phyloP scores from a whole-genome alignment of 1,140 invertebrate genomes.

The Musca vetustissima region DNA sequence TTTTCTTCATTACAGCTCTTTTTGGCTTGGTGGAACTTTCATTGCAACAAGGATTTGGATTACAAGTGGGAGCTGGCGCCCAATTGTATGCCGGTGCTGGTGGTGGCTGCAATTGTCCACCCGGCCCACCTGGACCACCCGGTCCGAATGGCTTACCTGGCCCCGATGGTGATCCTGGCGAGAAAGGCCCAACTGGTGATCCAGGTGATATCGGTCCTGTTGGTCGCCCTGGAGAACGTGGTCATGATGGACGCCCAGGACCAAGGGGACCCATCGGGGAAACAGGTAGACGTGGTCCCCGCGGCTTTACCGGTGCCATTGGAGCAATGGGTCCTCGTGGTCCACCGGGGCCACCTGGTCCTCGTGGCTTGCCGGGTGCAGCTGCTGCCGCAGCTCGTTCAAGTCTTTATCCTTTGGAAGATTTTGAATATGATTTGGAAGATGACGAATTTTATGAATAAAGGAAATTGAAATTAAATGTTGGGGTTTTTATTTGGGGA shows the following conservation, averaged over 20 bases:
- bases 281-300: background rate
- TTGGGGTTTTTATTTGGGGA: too few species aligned
- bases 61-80: too few species aligned
- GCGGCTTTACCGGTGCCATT: slow-evolving; percentile 11
- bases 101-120: slow-evolving; percentile 6
- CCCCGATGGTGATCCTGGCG: background rate
- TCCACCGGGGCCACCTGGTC: slow-evolving; percentile 10
- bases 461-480: background rate
- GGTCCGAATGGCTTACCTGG: slow-evolving; percentile 17
- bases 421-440: slow-evolving; percentile 20
- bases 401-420: background rate
- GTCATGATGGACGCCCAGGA: slow-evolving; percentile 9
- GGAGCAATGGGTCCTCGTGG: slow-evolving; percentile 21
- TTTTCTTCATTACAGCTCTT: too few species aligned
- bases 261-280: background rate
- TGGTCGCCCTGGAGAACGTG: background rate
- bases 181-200: slow-evolving; percentile 27
- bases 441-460: slow-evolving; percentile 4
- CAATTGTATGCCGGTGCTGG: too few species aligned
- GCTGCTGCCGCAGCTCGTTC: background rate
- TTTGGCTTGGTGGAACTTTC: too few species aligned
- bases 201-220: slow-evolving; percentile 12
- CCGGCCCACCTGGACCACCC: slow-evolving; percentile 12
- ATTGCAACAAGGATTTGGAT: too few species aligned
- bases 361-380: slow-evolving; percentile 17